Evolutionary conservation across 2,797 vertebrate species (phyloP).

Genomic region (Neosilurus hyrtlii): DNA sequence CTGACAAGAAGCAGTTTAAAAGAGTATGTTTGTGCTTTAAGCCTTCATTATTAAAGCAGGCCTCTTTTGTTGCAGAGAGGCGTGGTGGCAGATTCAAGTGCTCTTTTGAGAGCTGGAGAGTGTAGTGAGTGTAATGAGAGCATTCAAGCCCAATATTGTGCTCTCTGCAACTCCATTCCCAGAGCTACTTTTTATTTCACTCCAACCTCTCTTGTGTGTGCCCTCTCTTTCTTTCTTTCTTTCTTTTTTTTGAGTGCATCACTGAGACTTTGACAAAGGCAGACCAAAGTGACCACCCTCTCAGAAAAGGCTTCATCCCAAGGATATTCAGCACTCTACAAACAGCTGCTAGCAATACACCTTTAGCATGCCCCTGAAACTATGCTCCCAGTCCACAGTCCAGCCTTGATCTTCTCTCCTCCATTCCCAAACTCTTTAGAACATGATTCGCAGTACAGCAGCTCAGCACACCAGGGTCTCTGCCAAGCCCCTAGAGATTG

Average conservation of each 20-base stretch:
- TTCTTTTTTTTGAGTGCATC: constrained; percentile 62
- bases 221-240: constrained; percentile 47
- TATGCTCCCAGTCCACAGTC: constrained; percentile 20
- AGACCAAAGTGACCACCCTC: constrained; percentile 56
- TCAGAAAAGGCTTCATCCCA: constrained; percentile 58
- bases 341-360: constrained; percentile 54
- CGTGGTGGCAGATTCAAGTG: constrained; percentile 69
- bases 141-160: constrained; percentile 77
- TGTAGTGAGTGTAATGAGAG: constrained; percentile 67
- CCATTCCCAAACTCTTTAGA: constrained; percentile 26
- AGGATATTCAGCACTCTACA: constrained; percentile 63
- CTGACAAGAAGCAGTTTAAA: constrained; percentile 50
- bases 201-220: constrained; percentile 33
- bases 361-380: constrained; percentile 56
- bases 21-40: constrained; percentile 60
- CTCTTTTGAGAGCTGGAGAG: constrained; percentile 58
- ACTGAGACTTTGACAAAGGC: constrained; percentile 78
- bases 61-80: constrained; percentile 58
- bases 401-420: constrained; percentile 11
- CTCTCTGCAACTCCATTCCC: constrained; percentile 64
- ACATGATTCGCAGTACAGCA: constrained; percentile 68
- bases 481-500: constrained; percentile 51
- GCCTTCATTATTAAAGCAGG: constrained; percentile 55
- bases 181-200: constrained; percentile 68
- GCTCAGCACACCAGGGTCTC: constrained; percentile 34